phyloP scores from a whole-genome alignment of 2,888 invertebrate species.

The Dusona sp. region DNA sequence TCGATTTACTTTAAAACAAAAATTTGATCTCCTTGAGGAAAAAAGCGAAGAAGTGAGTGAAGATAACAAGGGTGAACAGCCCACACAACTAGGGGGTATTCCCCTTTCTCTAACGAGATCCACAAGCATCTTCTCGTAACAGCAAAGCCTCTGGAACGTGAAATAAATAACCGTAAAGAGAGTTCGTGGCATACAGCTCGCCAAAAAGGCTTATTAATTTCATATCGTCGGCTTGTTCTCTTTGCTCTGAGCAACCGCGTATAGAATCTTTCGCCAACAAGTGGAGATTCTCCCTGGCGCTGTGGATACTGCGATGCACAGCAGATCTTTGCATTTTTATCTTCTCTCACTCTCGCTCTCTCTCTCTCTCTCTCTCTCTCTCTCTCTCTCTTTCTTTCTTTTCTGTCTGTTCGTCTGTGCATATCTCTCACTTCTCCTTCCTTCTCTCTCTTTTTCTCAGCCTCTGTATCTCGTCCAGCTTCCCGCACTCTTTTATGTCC shows the following conservation, averaged over 20 bases:
- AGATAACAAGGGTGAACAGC: neutral
- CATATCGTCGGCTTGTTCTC: constrained; percentile 70
- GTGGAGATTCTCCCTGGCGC: constrained; percentile 26
- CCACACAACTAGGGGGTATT: neutral
- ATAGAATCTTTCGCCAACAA: constrained; percentile 70
- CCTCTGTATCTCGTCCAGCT: constrained; percentile 5
- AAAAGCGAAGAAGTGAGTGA: neutral
- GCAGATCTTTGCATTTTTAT: constrained; percentile 6
- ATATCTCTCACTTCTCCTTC: constrained; percentile 15
- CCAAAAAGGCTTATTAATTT: constrained; percentile 71
- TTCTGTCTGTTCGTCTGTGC: neutral
- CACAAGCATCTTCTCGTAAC: neutral
- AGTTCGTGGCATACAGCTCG: constrained; percentile 32
- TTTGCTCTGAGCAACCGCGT: constrained; percentile 65
- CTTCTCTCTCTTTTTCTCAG: neutral
- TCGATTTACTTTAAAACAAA: neutral
- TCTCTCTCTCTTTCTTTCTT: constrained; percentile 26
- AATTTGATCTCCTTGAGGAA: neutral
- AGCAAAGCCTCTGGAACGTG: constrained; percentile 18
- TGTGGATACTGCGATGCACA: constrained; percentile 37
- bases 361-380: constrained; percentile 24
- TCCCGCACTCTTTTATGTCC: constrained; percentile 61
- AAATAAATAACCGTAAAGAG: constrained; percentile 44
- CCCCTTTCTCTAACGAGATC: neutral
- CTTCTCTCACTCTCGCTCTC: constrained; percentile 32